Percentiles rank a stretch among this genome's conserved stretches.
phyloP scores from a whole-genome alignment of 2,888 invertebrate species.

The Aproaerema taeniolella region DNA sequence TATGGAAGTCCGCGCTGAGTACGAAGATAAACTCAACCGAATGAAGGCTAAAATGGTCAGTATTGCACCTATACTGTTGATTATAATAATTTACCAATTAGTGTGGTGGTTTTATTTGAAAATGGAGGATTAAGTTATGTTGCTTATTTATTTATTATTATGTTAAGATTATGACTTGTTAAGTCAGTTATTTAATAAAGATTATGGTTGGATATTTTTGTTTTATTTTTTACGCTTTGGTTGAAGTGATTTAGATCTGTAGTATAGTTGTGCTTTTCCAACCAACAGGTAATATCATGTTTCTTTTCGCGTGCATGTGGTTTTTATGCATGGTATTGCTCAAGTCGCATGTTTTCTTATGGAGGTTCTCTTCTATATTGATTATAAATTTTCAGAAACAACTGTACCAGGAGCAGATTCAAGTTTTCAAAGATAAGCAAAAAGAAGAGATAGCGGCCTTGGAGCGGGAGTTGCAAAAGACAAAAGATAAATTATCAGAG shows the following conservation, averaged over 20 bases:
- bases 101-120: slow-evolving; percentile 70
- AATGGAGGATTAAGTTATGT: slow-evolving; percentile 49
- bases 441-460: slow-evolving; percentile 69
- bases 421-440: slow-evolving; percentile 63
- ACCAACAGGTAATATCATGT: slow-evolving; percentile 48
- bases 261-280: slow-evolving; percentile 17
- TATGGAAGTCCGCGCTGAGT: slow-evolving; percentile 79
- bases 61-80: slow-evolving; percentile 63
- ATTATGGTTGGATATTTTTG: slow-evolving; percentile 55
- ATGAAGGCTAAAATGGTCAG: slow-evolving; percentile 91
- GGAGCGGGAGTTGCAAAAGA: slow-evolving; percentile 69
- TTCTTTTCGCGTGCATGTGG: slow-evolving; percentile 16
- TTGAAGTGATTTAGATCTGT: slow-evolving; percentile 28
- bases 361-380: too few species aligned
- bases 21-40: slow-evolving; percentile 85
- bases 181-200: slow-evolving; percentile 44
- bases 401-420: slow-evolving; percentile 80
- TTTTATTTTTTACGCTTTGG: slow-evolving; percentile 47
- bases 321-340: slow-evolving; percentile 29
- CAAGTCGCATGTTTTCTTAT: too few species aligned
- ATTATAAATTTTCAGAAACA: slow-evolving; percentile 72
- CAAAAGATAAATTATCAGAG: slow-evolving; percentile 66
- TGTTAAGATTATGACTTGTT: slow-evolving; percentile 38
- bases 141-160: slow-evolving; percentile 29
- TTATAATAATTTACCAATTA: slow-evolving; percentile 67